Conservation (phyloP, 1,140 invertebrate species). For the Popillia japonica region DNA sequence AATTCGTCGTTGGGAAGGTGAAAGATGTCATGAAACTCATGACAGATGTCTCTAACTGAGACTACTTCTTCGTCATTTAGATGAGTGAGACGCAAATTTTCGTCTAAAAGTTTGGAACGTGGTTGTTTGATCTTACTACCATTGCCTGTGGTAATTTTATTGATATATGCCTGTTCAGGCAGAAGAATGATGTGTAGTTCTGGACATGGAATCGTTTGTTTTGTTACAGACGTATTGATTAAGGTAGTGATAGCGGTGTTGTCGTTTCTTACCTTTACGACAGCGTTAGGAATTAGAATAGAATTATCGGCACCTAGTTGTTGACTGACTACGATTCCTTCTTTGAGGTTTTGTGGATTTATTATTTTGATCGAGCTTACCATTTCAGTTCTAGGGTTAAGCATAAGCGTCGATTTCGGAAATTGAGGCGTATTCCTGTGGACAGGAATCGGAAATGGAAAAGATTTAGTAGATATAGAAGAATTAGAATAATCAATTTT, state of each 20-base stretch:
- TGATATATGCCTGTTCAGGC: no score
- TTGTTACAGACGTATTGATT: background rate
- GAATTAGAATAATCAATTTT: constrained; percentile 30
- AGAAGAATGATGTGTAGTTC: no score
- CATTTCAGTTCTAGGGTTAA: background rate
- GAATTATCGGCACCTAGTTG: background rate
- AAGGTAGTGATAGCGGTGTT: background rate
- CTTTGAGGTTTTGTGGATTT: background rate
- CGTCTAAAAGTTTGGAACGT: no score
- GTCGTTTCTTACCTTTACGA: background rate
- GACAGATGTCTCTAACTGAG: constrained; percentile 41
- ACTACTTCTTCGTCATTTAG: constrained; percentile 47
- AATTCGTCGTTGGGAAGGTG: constrained; percentile 46
- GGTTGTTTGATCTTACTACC: no score
- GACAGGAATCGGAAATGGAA: constrained; percentile 16
- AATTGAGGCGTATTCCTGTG: constrained; percentile 2
- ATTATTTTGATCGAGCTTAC: background rate
- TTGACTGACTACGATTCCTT: background rate
- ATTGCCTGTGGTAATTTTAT: no score
- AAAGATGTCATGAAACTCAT: constrained; percentile 49
- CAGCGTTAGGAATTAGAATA: background rate
- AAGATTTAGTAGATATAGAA: background rate
- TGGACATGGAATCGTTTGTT: no score
- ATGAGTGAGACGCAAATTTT: constrained; percentile 43
- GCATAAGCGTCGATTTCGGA: background rate